Evolutionary conservation across 2,113 vertebrate genomes (phyloP).

Genomic region (Danionella cerebrum): DNA sequence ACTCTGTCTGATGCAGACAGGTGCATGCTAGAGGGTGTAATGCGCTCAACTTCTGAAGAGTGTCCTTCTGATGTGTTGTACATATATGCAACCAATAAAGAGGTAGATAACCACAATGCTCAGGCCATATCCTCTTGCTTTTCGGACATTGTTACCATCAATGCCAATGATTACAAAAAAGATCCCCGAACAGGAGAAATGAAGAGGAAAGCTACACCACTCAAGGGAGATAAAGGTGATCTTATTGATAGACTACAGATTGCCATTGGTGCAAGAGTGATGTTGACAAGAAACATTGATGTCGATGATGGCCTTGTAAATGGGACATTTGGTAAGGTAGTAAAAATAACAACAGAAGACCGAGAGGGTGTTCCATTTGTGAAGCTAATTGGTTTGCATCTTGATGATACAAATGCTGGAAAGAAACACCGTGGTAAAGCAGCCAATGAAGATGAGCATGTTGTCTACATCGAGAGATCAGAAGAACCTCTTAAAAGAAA

Average conservation of each 20-base stretch:
- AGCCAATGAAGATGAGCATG: not conserved
- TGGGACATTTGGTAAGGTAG: constrained; percentile 8
- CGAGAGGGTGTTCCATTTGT: not conserved
- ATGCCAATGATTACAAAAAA: constrained; percentile 27
- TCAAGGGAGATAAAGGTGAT: not conserved
- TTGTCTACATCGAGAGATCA: constrained; percentile 18
- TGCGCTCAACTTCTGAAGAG: not conserved
- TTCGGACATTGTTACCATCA: not conserved
- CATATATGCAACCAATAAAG: constrained; percentile 37
- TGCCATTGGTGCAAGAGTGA: constrained; percentile 22
- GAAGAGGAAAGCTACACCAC: not conserved
- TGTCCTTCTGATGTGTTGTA: constrained; percentile 33
- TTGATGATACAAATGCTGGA: not conserved
- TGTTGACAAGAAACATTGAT: constrained; percentile 35
- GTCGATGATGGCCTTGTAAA: constrained; percentile 24
- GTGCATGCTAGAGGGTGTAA: constrained; percentile 3
- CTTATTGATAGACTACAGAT: constrained; percentile 19
- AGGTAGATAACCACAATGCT: constrained; percentile 21
- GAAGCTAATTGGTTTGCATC: constrained; percentile 18
- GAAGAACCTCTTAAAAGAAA: constrained; percentile 23
- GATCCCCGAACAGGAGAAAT: not conserved
- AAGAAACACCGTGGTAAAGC: not conserved
- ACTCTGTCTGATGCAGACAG: constrained; percentile 10
- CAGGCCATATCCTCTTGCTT: not conserved
- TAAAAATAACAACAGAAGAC: not conserved